Evolutionary conservation across 2,113 vertebrate species (phyloP), one percentile per base, ranked within the genome.

Genomic region (Cyprinodon variegatus): DNA sequence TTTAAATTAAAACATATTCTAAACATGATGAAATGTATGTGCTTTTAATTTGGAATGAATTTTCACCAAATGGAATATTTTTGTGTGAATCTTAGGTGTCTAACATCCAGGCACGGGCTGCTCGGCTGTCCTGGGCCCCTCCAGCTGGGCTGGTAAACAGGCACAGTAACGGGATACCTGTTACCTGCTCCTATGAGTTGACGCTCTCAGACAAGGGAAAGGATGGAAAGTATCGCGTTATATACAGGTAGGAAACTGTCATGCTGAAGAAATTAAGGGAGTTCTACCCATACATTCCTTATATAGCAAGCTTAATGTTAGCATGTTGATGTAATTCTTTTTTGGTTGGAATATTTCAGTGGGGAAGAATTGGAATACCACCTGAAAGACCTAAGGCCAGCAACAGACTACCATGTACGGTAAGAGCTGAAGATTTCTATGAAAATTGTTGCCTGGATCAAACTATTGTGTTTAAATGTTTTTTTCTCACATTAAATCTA

Each of bases 361-460:
- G 98, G 98, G 83, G 97, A 98, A 93, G 97, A 98, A 87, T 91
- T 97, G 92, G 96, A 98, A 91, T 98, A 95, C 89, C 96, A 95
- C 90, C 94, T 99, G 92, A 97, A 96, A 92, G 97, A 99, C 90
- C 94, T 99, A 81, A 94, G 96, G 94, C 97, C 98, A 83, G 96
- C 96, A 69, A 96, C 96, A 53, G 98, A 99, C 89, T 99, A 99
- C 92, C 96, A 99, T 0, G 94, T 98, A 93, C 96, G 97, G 98
- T 99, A 92, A 67, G 78, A 17, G 57, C 4, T 10, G 14, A 0
- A 38, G 36, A 48, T 20, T 29, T 22, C 48, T 66, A 48, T 70
- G 29, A 37, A 40, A 3, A 17, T 4, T 14, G 38, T 38, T 4
- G 4, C 7, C 50, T 20, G 50, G 7, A 57, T 57, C 17, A 9